phyloP scores from a whole-genome alignment of 2,888 invertebrate genomes.

The Digitonthophagus gazella region DNA sequence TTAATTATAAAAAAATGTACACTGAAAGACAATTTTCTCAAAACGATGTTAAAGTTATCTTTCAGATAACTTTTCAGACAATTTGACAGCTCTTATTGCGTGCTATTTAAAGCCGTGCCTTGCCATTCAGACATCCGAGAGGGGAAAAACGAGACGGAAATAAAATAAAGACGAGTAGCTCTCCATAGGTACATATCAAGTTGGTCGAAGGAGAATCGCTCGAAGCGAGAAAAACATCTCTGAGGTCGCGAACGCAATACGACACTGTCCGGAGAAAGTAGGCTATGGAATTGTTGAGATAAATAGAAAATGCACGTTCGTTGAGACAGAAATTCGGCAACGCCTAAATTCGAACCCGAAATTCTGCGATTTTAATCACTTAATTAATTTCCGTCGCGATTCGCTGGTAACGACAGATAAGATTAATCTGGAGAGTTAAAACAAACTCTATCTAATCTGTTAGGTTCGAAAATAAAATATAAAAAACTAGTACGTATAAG shows the following conservation, averaged over 20 bases:
- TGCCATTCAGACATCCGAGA: no score
- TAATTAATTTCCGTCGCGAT: background rate
- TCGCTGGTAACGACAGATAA: background rate
- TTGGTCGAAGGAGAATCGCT: background rate
- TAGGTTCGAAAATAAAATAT: no score
- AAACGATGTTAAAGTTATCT: no score
- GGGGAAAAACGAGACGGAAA: no score
- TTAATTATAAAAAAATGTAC: no score
- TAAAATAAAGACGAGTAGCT: no score
- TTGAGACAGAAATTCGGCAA: background rate
- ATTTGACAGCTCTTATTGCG: no score
- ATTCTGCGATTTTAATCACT: background rate
- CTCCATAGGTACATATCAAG: no score
- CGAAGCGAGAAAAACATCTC: background rate
- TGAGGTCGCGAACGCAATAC: conserved; percentile 31
- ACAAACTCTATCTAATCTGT: background rate
- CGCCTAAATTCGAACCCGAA: background rate
- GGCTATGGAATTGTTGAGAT: conserved; percentile 31
- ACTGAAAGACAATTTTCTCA: no score
- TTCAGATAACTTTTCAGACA: no score
- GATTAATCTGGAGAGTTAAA: background rate
- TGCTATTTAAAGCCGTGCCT: no score
- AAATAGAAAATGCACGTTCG: conserved; percentile 19
- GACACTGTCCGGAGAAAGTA: conserved; percentile 33
- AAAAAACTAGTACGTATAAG: no score